Evolutionary conservation across 2,888 invertebrate genomes (phyloP), one percentile per base, ranked within the genome.

Genomic region (Antitype chi): DNA sequence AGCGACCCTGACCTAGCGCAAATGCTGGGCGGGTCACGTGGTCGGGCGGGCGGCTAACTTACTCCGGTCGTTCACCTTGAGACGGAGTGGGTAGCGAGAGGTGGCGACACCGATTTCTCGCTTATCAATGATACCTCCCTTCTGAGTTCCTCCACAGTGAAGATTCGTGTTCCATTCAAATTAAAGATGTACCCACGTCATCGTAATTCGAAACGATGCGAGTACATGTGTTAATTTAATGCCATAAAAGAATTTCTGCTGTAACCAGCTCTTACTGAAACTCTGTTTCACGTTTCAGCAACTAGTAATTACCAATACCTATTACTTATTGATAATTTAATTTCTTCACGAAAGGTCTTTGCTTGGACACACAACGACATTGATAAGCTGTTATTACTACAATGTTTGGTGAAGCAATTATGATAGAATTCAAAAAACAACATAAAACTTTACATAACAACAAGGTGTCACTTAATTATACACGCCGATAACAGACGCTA

Each of bases 1-100:
- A 87, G 88, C 88, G 95, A 95, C 96, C 96, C 93, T 96, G 96
- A 96, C 96, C 96, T 95, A 95, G 93, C 94, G 89, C 94, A 96
- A 95, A 95, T 92, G 93, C 91, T 94, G 95, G 94, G 94, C 93
- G 95, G 95, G 95, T 94, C 96, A 95, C 95, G 94, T 93, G 94
- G 92, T 90, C 93, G 95, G 95, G 94, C 93, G 95, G 94, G 95
- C 95, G 95, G 93, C 90, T 87, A 91, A 91, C 91, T 91, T 89
- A 91, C 93, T 91, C 89, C 89, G 96, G 94, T 93, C 96, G 92
- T 95, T 96, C 96, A 96, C 96, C 96, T 95, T 95, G 95, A 95
- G 95, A 95, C 95, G 89, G 91, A 89, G 89, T 90, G 91, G 89
- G 90, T 85, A 84, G 84, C 88, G 90, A 86, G 91, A 92, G 92